phyloP scores from a whole-genome alignment of 2,113 vertebrate genomes.

The Origma solitaria region DNA sequence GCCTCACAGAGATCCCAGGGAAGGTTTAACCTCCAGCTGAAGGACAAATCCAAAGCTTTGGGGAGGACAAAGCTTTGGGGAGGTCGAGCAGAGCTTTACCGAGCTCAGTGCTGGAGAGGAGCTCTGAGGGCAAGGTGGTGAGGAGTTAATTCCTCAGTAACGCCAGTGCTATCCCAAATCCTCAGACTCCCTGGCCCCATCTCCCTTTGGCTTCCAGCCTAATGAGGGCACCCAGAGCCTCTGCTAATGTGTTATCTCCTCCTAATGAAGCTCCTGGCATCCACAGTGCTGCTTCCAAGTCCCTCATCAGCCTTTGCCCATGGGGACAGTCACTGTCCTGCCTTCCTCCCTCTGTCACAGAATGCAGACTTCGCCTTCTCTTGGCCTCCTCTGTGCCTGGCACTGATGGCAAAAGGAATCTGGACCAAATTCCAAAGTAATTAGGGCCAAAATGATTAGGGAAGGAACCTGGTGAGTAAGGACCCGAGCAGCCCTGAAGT shows the following conservation, averaged over 20 bases:
- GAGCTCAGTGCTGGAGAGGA: neutral
- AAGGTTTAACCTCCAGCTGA: neutral
- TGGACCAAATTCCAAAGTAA: neutral
- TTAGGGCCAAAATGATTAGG: neutral
- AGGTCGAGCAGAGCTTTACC: neutral
- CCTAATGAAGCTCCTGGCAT: neutral
- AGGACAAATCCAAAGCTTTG: neutral
- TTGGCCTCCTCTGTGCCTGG: neutral
- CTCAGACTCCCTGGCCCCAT: neutral
- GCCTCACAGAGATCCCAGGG: neutral
- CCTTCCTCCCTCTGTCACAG: neutral
- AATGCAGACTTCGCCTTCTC: neutral
- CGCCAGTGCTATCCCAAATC: neutral
- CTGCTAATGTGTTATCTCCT: neutral
- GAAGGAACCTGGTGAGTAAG: neutral
- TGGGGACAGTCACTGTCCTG: neutral
- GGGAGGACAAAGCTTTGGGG: neutral
- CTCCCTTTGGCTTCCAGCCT: constrained; percentile 15
- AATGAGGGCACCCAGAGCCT: neutral
- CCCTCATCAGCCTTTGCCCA: neutral
- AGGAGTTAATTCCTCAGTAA: neutral
- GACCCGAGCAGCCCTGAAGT: neutral
- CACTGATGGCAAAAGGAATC: neutral
- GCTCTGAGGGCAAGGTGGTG: neutral
- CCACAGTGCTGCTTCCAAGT: neutral